These are phyloP conservation scores for Axis porcinus DNA, from an alignment of 2,113 vertebrate genomes.

Conservation along the genomic window DNA sequence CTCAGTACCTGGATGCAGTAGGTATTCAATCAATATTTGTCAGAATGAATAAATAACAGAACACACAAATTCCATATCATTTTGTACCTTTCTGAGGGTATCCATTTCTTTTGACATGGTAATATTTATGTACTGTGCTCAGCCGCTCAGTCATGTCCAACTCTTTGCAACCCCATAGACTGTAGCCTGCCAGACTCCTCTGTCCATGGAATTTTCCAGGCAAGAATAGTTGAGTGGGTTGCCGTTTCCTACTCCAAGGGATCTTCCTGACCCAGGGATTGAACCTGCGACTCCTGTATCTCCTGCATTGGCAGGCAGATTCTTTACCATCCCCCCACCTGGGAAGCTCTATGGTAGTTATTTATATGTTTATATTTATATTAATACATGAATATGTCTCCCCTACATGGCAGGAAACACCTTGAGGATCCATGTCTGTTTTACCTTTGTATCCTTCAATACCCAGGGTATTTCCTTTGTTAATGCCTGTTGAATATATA, in stretches of 20 bases:
- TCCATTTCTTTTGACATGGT: background rate
- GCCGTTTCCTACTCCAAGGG: background rate
- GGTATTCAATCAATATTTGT: background rate
- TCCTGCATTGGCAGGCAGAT: background rate
- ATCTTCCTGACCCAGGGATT: background rate
- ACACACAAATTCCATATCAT: background rate
- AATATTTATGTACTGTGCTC: background rate
- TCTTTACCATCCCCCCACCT: background rate
- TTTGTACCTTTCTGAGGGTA: background rate
- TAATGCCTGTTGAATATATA: background rate
- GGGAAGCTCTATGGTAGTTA: background rate
- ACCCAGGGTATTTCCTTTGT: background rate
- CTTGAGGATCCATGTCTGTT: background rate
- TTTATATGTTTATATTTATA: background rate
- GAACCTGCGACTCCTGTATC: background rate
- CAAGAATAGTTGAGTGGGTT: background rate
- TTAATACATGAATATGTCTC: background rate
- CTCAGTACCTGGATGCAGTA: background rate
- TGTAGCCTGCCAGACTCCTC: background rate
- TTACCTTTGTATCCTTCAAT: conserved; percentile 12
- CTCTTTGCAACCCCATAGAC: background rate
- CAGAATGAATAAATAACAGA: background rate
- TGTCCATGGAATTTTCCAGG: background rate
- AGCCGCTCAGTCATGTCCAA: background rate
- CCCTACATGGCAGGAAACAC: background rate